A percentile compares a stretch with the other conserved stretches of the same genome.
Evolutionary conservation across 2,113 vertebrate genomes (phyloP).

Genomic region (Sander vitreus): DNA sequence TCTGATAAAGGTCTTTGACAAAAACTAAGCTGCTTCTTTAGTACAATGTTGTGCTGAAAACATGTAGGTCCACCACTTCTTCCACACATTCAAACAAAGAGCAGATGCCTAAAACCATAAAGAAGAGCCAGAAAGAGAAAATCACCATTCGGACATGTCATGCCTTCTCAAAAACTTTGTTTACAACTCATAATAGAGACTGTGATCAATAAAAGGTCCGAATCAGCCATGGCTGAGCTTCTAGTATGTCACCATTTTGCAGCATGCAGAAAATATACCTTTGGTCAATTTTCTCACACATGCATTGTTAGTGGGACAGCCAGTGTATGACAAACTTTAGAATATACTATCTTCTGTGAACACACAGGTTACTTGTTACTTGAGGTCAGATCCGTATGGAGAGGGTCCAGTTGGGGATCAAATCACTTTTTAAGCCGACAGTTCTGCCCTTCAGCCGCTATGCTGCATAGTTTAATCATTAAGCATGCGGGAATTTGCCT

Average conservation of each 20-base stretch:
- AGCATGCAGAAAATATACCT: background rate
- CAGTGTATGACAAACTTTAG: slow-evolving; percentile 2
- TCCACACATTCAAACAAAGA: background rate
- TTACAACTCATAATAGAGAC: background rate
- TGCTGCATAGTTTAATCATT: slow-evolving; percentile 29
- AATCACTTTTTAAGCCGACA: slow-evolving; percentile 6
- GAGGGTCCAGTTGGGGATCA: slow-evolving; percentile 24
- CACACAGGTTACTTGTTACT: slow-evolving; percentile 37
- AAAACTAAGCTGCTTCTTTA: background rate
- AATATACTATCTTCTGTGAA: slow-evolving; percentile 36
- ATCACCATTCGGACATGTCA: background rate
- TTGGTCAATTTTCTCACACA: background rate
- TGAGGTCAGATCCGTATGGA: slow-evolving; percentile 12
- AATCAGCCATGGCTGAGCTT: background rate
- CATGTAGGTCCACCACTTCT: background rate
- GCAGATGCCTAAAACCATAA: background rate
- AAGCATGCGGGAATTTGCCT: slow-evolving; percentile 39
- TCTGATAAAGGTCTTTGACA: background rate
- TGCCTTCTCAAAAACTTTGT: background rate
- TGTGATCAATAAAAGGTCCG: background rate
- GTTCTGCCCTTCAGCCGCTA: background rate
- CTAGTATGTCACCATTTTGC: background rate
- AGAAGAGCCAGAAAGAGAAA: background rate
- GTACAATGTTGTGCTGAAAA: background rate
- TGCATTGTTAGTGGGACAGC: slow-evolving; percentile 10